Conservation (phyloP, 2,113 vertebrate genomes). For the Ammodytes dubius region DNA sequence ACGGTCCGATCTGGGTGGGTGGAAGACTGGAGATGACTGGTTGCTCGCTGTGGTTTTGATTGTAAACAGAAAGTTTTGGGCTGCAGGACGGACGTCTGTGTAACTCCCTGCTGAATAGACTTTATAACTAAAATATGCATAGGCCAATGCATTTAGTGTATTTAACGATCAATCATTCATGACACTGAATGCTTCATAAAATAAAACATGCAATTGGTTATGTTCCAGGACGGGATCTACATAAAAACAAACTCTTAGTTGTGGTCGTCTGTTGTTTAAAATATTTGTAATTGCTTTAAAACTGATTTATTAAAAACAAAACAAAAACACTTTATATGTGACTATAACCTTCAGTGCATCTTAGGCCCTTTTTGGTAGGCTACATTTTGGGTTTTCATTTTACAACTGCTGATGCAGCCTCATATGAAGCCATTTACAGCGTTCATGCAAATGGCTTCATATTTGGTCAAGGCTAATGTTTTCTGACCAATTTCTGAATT, state of each 20-base stretch:
- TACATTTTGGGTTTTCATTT: too few species aligned
- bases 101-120: background rate
- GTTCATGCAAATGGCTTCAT: too few species aligned
- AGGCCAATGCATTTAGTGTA: background rate
- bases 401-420: too few species aligned
- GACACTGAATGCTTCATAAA: background rate
- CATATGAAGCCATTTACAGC: too few species aligned
- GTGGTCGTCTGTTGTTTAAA: background rate
- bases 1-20: background rate
- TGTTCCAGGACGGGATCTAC: background rate
- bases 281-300: background rate
- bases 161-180: background rate
- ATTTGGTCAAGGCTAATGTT: too few species aligned
- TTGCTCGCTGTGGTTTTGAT: background rate
- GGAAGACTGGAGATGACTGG: background rate
- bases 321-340: background rate
- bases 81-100: background rate
- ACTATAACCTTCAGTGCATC: background rate
- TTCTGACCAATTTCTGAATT: too few species aligned
- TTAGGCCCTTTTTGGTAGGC: too few species aligned
- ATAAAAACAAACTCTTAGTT: too few species aligned
- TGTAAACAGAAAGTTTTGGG: slow-evolving; percentile 14
- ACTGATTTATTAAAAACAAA: background rate
- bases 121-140: background rate
- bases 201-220: background rate